phyloP scores from a whole-genome alignment of 2,888 invertebrate genomes.

The Gryllus longicercus region DNA sequence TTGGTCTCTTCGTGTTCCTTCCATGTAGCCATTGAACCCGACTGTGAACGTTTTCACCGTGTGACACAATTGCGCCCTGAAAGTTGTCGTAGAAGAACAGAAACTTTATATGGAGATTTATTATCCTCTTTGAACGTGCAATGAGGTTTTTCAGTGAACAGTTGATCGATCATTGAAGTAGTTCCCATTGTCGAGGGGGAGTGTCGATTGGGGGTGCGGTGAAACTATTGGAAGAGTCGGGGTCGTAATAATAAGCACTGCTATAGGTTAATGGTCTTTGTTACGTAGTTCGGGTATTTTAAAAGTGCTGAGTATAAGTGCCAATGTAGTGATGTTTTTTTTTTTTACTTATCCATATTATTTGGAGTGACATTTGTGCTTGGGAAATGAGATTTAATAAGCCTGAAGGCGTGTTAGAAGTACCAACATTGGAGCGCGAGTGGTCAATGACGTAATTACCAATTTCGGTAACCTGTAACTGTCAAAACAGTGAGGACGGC shows the following conservation, averaged over 20 bases:
- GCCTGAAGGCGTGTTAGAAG: not conserved
- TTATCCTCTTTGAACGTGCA: not conserved
- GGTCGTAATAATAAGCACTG: not conserved
- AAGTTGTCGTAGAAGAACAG: not conserved
- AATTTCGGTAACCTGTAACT: too few relatives aligned
- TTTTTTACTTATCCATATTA: not conserved
- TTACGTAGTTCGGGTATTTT: not conserved
- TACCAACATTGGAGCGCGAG: not conserved
- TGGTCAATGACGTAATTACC: not conserved
- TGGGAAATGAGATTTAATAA: not conserved
- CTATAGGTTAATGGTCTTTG: not conserved
- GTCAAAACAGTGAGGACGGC: too few relatives aligned
- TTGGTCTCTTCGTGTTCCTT: not conserved
- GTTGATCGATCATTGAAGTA: not conserved
- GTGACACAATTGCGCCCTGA: not conserved
- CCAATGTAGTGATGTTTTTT: not conserved
- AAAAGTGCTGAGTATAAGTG: too few relatives aligned
- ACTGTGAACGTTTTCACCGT: slow-evolving; percentile 23
- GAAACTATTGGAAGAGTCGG: slow-evolving; percentile 21
- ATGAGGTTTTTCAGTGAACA: not conserved
- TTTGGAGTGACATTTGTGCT: not conserved
- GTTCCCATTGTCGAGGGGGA: slow-evolving; percentile 28
- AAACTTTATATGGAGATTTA: not conserved
- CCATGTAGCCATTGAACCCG: slow-evolving; percentile 35
- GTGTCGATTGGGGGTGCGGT: slow-evolving; percentile 29